Evolutionary conservation across 2,888 invertebrate species (phyloP), one percentile per base, ranked within the genome.

Genomic region (Archips crataeganus): DNA sequence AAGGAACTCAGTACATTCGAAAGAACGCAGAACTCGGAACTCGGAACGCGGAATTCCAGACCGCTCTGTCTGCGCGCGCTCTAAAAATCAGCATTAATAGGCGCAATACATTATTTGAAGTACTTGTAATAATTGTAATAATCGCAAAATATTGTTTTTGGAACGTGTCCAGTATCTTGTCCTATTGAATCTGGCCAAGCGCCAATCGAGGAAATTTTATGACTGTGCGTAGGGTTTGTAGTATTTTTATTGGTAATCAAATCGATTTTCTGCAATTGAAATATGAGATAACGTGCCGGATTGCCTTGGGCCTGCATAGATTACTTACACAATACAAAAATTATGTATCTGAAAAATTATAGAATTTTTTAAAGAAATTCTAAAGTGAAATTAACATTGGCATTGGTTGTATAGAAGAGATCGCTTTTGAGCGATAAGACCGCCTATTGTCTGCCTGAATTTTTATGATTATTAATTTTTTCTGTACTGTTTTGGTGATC

Each of bases 111-210:
- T 59, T 63, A 36, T 63, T 49, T 67, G 62, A 67, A 62, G 57
- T 73, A 73, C 59, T 59, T 61, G 34, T 69, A 65, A 49, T 69
- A 42, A 73, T 69, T 70, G 65, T 54, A 54, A 65, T 65, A 74
- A 74, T 61, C 15, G 54, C 47, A 65, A 70, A 39, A 64, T 74
- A 74, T 65, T 70, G 49, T 39, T 47, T 64, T 74, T 70, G 74
- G 74, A 70, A 65, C 54, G 15, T 74, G 13, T 62, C 69, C 74
- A 74, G 61, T 15, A 11, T 13, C 60, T 42, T 69, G 68, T 73
- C 65, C 51, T 47, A 60, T 42, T 61, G 36, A 34, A 71, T n/a
- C 57, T 71, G 74, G 74, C 59, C 23, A 10, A 10, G 34, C 13
- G 60, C 74, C 74, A 74, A 49, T 42, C n/a, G 10, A 42, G 11